A percentile compares a stretch with the other conserved stretches of the same genome.
phyloP scores from a whole-genome alignment of 2,113 vertebrate species.

The Plectropomus leopardus region DNA sequence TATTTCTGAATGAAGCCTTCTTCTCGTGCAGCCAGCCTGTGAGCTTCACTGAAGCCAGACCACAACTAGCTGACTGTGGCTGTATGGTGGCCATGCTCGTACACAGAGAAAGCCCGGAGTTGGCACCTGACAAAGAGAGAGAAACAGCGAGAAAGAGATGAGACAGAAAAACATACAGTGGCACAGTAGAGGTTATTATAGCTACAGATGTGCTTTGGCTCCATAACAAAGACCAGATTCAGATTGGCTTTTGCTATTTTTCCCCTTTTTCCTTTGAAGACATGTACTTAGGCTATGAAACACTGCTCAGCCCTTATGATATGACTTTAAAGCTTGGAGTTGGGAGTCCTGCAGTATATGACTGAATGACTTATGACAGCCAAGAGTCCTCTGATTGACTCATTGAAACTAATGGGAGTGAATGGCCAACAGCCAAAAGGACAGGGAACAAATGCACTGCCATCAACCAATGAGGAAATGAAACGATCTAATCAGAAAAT shows the following conservation, averaged over 20 bases:
- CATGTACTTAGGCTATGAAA: conserved; percentile 45
- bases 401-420: conserved; percentile 27
- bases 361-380: conserved; percentile 42
- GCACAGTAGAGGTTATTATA: conserved; percentile 68
- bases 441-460: conserved; percentile 46
- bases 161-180: conserved; percentile 72
- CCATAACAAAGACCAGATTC: conserved; percentile 56
- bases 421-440: conserved; percentile 50
- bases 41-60: conserved; percentile 72
- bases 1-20: conserved; percentile 84
- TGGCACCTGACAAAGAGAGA: conserved; percentile 78
- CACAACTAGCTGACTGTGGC: conserved; percentile 75
- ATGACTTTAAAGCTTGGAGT: conserved; percentile 40
- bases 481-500: conserved; percentile 57
- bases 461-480: conserved; percentile 57
- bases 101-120: conserved; percentile 59
- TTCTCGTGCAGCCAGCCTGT: conserved; percentile 74
- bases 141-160: conserved; percentile 67
- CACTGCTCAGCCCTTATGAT: conserved; percentile 33
- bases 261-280: conserved; percentile 61
- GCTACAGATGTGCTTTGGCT: conserved; percentile 74
- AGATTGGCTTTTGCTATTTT: conserved; percentile 60
- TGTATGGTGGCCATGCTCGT: conserved; percentile 60
- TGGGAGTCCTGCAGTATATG: conserved; percentile 37
- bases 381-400: conserved; percentile 46